These are phyloP conservation scores for Antennarius striatus DNA, from an alignment of 2,113 vertebrate species.

Conservation along the genomic window DNA sequence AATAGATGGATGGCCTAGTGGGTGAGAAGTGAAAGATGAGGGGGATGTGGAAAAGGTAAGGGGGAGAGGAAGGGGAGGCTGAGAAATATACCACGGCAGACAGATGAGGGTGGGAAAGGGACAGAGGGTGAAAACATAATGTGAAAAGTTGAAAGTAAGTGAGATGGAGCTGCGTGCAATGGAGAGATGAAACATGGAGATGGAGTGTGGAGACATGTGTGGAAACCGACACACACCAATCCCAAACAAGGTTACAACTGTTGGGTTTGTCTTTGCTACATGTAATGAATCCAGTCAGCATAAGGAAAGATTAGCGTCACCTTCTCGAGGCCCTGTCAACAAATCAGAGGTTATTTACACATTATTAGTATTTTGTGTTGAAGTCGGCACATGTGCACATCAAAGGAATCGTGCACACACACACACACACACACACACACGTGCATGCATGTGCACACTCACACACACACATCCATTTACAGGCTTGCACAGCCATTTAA, in stretches of 20 bases:
- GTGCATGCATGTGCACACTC: too few relatives aligned
- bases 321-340: not conserved
- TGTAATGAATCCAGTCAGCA: slow-evolving; percentile 6
- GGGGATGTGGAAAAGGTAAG: slow-evolving; percentile 34
- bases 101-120: slow-evolving; percentile 33
- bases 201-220: slow-evolving; percentile 43
- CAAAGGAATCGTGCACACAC: not conserved
- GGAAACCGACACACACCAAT: slow-evolving; percentile 40
- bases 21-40: slow-evolving; percentile 44
- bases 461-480: not conserved
- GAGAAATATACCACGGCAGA: slow-evolving; percentile 36
- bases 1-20: slow-evolving; percentile 41
- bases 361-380: not conserved
- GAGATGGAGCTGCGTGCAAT: slow-evolving; percentile 50
- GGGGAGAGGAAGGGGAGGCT: slow-evolving; percentile 25
- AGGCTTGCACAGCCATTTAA: too few relatives aligned
- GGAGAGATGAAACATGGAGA: slow-evolving; percentile 59
- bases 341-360: not conserved
- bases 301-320: slow-evolving; percentile 6
- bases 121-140: slow-evolving; percentile 35
- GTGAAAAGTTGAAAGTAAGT: slow-evolving; percentile 49
- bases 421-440: not conserved
- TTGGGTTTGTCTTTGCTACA: slow-evolving; percentile 31
- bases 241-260: slow-evolving; percentile 65
- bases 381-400: not conserved